Base-by-base conservation (phyloP, 1,140 invertebrate genomes). In the Nomia melanderi region DNA sequence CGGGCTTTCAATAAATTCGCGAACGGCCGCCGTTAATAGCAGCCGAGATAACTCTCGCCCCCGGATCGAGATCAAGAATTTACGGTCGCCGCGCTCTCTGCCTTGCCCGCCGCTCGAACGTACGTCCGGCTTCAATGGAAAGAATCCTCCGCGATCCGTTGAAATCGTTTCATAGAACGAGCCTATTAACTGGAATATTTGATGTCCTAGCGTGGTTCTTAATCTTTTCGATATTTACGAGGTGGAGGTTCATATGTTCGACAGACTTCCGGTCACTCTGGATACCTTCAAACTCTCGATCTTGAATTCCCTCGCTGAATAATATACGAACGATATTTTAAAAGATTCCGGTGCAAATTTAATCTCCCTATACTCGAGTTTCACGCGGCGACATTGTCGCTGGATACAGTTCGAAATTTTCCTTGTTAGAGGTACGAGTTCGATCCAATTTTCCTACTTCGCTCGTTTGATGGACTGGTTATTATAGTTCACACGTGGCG, bases 21-120 rank as follows among this genome's bases (percentile, higher is more conserved):
- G n/a, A 17, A 50, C 17, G 47, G 47, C 47, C 47, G 47, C 47
- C 47, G 47, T 50, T 50, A 50, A 50, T 50, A 50, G 47, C 47
- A 20, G 8, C 20, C 47, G n/a, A 50, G 47, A 50, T 50, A 50
- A 50, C 47, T 50, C 47, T 17, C 47, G 47, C 47, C 6, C 47
- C 47, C 44, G 47, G 47, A 50, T 50, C 47, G 47, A 17, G 47
- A 50, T n/a, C 47, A 7, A n/a, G 47, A 50, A 50, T 50, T 50
- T 50, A 50, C 54, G 54, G 27, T 4, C 44, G 17, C 53, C 53
- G 57, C 17, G 47, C 20, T 50, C 47, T 50, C 8, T n/a, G 1
- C 47, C n/a, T 20, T 50, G 5, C 47, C n/a, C 8, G 47, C n/a
- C 47, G 47, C 4, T 7, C 20, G 20, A n/a, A 50, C 7, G 47